Evolutionary conservation across 2,888 invertebrate species (phyloP), one percentile per base, ranked within the genome.

Genomic region (Papilio elwesi): DNA sequence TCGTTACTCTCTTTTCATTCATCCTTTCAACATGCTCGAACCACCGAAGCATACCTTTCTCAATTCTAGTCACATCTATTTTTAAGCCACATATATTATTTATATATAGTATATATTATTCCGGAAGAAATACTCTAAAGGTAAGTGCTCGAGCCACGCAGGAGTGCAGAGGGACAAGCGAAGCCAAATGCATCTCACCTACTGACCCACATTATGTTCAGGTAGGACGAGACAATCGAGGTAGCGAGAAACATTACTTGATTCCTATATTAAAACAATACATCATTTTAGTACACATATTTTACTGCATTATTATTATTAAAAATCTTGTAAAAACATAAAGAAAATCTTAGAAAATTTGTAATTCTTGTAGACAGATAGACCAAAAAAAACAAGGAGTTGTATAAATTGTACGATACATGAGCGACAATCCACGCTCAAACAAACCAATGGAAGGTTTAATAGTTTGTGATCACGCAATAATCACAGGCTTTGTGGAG

Each of bases 141-240:
- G 7, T 43, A 9, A 43, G 43, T 9, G 43, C 43, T 48, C 13
- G n/a, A 1, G 49, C n/a, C 51, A 65, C 49, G 26, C 10, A 65
- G 49, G 49, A 65, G 65, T 51, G 26, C 49, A 49, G 49, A 65
- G 5, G 16, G 53, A 53, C 65, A 65, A 51, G 57, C 68, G 68
- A 48, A 55, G 57, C 49, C 68, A 48, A 59, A 59, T 49, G 68
- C 68, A 55, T 47, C 68, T 68, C 48, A 68, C 68, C 68, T 57
- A 68, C 68, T 68, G 48, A 68, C 68, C 68, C 7, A 59, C 48
- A 68, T 68, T 15, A 59, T 59, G 49, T 68, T 13, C 57, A 68
- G 57, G 36, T n/a, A 48, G 67, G 26, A 68, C 68, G 57, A 57
- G 13, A 68, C 57, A 53, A 67, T 62, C 4, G 15, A 9, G n/a